Conservation (phyloP, 2,888 invertebrate genomes). For the Conistra vaccinii region DNA sequence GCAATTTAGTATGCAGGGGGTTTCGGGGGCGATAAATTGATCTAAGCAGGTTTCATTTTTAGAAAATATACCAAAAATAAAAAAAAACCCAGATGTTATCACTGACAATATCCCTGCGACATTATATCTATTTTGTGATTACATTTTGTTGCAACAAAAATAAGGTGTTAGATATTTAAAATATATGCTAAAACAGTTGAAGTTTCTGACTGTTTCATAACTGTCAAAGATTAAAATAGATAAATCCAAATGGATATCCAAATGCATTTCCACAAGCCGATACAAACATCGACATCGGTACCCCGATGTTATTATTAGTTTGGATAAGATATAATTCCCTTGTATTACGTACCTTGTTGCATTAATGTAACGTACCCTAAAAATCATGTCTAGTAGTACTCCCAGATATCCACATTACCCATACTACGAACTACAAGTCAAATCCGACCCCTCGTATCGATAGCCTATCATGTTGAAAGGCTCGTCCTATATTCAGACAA, state of each 20-base stretch:
- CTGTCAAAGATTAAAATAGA: slow-evolving; percentile 9
- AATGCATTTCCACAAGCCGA: slow-evolving; percentile 23
- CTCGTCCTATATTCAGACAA: slow-evolving; percentile 34
- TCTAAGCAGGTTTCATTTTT: no score
- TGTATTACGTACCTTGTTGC: background rate
- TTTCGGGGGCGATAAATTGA: no score
- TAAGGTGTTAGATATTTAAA: background rate
- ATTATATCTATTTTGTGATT: background rate
- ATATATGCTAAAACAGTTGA: background rate
- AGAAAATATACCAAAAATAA: no score
- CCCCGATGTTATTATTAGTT: no score
- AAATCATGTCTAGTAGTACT: background rate
- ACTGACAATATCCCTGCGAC: no score
- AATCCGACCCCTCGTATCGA: slow-evolving; percentile 31
- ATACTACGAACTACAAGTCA: slow-evolving; percentile 41
- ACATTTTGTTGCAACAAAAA: background rate
- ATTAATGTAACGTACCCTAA: background rate
- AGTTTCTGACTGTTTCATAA: background rate
- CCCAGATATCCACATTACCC: background rate
- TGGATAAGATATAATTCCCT: no score
- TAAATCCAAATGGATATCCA: slow-evolving; percentile 6
- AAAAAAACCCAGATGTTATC: no score
- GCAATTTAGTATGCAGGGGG: no score
- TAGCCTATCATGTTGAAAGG: slow-evolving; percentile 41
- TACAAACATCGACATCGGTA: no score